Evolutionary conservation across 2,888 invertebrate genomes (phyloP).

Genomic region (Nemotelus pantherinus): DNA sequence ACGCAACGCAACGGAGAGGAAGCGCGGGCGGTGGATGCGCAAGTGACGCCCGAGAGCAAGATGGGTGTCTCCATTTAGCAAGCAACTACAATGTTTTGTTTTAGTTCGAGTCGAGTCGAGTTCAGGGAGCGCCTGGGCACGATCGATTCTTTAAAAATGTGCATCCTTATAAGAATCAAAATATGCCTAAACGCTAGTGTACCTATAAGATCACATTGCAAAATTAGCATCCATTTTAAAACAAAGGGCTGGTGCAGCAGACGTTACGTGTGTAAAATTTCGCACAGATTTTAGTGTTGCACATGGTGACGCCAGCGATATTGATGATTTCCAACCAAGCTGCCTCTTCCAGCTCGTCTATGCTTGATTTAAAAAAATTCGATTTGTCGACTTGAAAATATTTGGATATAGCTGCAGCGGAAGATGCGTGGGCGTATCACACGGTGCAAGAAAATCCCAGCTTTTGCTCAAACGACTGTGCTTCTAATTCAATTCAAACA

Average conservation of each 20-base stretch:
- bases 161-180: not conserved
- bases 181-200: constrained; percentile 50
- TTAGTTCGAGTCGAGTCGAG: not conserved
- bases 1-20: no score
- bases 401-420: constrained; percentile 50
- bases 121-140: not conserved
- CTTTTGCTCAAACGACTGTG: constrained; percentile 51
- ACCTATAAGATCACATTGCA: constrained; percentile 51
- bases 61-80: not conserved
- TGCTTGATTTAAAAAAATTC: constrained; percentile 49
- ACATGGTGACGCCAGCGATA: constrained; percentile 51
- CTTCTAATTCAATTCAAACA: constrained; percentile 50
- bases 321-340: constrained; percentile 48
- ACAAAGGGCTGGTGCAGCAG: constrained; percentile 46
- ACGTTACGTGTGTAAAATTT: constrained; percentile 50
- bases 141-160: not conserved
- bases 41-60: not conserved
- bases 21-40: no score
- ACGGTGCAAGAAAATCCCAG: constrained; percentile 50
- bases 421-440: constrained; percentile 47
- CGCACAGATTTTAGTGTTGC: constrained; percentile 46
- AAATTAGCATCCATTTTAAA: constrained; percentile 53
- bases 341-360: constrained; percentile 49
- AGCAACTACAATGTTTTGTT: constrained; percentile 19
- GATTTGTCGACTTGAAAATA: constrained; percentile 51